Percentiles rank a stretch among this genome's conserved stretches.
phyloP scores from a whole-genome alignment of 2,113 vertebrate genomes.

The Ibidorhyncha struthersii region DNA sequence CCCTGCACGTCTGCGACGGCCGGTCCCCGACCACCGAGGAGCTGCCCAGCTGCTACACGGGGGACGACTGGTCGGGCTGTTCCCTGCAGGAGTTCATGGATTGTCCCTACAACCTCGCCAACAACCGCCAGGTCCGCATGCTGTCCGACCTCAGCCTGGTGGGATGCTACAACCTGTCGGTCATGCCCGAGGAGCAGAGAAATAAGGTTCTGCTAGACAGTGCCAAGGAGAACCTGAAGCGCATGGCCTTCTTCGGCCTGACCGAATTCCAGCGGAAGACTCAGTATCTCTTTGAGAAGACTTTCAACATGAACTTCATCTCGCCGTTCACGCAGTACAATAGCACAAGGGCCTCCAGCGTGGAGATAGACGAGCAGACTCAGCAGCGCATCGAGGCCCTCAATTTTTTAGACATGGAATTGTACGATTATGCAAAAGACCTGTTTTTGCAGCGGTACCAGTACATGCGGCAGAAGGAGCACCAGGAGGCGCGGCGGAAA shows the following conservation, averaged over 20 bases:
- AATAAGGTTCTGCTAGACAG: constrained; percentile 92
- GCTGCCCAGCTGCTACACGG: constrained; percentile 91
- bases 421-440: constrained; percentile 95
- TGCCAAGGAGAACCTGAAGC: constrained; percentile 91
- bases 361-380: constrained; percentile 86
- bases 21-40: constrained; percentile 90
- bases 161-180: constrained; percentile 94
- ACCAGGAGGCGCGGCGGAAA: constrained; percentile 87
- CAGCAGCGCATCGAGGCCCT: constrained; percentile 88
- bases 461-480: constrained; percentile 92
- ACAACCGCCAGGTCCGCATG: constrained; percentile 97
- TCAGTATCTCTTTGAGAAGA: constrained; percentile 96
- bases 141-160: constrained; percentile 94
- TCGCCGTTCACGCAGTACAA: constrained; percentile 95
- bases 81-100: constrained; percentile 95
- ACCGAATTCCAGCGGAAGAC: constrained; percentile 97
- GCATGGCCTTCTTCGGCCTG: constrained; percentile 96
- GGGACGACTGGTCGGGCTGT: constrained; percentile 97
- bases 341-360: constrained; percentile 91
- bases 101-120: constrained; percentile 94
- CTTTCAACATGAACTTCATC: constrained; percentile 95
- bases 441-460: constrained; percentile 97
- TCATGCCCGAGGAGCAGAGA: constrained; percentile 90
- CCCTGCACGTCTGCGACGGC: constrained; percentile 92
- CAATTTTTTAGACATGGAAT: constrained; percentile 92